These are phyloP conservation scores for Drosophila lini DNA, from an alignment of 1,140 invertebrate genomes.

Conservation along the genomic window DNA sequence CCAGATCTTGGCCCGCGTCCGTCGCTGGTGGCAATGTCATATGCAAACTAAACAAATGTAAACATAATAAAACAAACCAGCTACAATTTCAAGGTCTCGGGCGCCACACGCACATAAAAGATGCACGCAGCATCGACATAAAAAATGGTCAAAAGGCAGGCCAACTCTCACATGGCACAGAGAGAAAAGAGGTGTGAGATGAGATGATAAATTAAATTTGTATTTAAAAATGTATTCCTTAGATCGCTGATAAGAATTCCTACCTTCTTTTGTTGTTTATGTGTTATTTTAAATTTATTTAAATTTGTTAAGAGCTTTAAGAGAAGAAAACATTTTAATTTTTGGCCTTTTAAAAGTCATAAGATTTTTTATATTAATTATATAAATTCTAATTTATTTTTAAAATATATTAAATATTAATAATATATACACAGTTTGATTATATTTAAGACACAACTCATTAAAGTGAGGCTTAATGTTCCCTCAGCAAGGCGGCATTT, in stretches of 20 bases:
- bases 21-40: conserved; percentile 78
- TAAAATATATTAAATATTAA: no score
- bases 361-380: not conserved
- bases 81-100: conserved; percentile 80
- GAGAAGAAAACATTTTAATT: not conserved
- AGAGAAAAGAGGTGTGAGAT: not conserved
- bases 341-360: not conserved
- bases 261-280: no score
- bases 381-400: no score
- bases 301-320: not conserved
- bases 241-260: not conserved
- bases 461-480: no score
- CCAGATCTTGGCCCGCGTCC: conserved; percentile 24
- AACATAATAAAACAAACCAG: conserved; percentile 80
- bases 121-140: conserved; percentile 75
- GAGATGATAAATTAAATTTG: not conserved
- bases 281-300: not conserved
- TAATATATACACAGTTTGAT: no score
- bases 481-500: no score
- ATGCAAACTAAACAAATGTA: conserved; percentile 82
- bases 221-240: not conserved
- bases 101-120: conserved; percentile 78
- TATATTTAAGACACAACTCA: conserved; percentile 5
- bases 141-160: conserved; percentile 50
- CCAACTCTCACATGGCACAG: conserved; percentile 19